A percentile compares a stretch with the other conserved stretches of the same genome.
These are phyloP conservation scores for Willowsia nigromaculata DNA, from an alignment of 2,888 invertebrate species.

Conservation along the genomic window DNA sequence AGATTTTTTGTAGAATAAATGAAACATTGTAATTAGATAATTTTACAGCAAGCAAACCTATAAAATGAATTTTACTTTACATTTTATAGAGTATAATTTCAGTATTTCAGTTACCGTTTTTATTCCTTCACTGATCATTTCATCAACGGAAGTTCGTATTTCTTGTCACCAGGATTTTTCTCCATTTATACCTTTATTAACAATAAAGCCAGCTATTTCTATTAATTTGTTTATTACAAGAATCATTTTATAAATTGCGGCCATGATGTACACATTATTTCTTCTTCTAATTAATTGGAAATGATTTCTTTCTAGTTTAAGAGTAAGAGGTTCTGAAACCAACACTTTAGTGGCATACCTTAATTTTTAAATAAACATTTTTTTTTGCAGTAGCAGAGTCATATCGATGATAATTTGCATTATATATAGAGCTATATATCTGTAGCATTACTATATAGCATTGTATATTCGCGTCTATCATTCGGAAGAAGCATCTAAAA, in stretches of 20 bases:
- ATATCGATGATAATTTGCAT: background rate
- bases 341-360: background rate
- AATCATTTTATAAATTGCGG: background rate
- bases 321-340: background rate
- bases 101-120: conserved; percentile 63
- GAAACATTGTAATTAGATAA: background rate
- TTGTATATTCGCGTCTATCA: background rate
- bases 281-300: background rate
- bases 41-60: conserved; percentile 48
- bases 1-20: conserved; percentile 39
- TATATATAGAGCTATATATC: background rate
- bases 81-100: conserved; percentile 62
- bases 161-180: background rate
- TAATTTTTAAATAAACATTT: background rate
- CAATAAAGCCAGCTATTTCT: background rate
- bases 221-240: background rate
- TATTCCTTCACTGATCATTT: conserved; percentile 38
- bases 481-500: background rate
- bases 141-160: conserved; percentile 28
- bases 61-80: background rate
- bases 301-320: background rate
- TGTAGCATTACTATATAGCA: background rate
- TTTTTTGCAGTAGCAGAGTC: background rate
- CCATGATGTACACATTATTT: background rate
- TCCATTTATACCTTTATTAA: background rate